These are phyloP conservation scores for Acrocephalus scirpaceus DNA, from an alignment of 2,797 vertebrate genomes.

Conservation along the genomic window DNA sequence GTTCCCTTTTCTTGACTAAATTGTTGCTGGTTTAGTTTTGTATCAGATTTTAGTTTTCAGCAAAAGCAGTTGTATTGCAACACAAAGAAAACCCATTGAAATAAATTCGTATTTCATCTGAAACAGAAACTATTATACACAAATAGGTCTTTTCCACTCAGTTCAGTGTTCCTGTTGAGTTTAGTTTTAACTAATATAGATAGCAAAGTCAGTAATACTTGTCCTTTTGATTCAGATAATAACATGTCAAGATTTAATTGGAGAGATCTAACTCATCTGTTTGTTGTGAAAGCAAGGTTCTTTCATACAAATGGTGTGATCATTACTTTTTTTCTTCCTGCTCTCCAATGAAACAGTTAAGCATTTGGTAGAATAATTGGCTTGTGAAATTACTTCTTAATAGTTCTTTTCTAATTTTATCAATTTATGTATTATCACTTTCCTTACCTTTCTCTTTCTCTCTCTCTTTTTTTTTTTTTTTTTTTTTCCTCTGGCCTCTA, in stretches of 20 bases:
- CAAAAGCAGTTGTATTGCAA: not conserved
- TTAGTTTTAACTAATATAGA: not conserved
- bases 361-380: not conserved
- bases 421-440: conserved; percentile 40
- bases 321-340: conserved; percentile 27
- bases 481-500: not conserved
- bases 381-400: conserved; percentile 34
- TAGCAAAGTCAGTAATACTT: not conserved
- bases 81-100: not conserved
- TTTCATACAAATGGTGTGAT: not conserved
- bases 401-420: conserved; percentile 27
- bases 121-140: not conserved
- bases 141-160: not conserved
- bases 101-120: not conserved
- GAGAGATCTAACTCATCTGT: conserved; percentile 31
- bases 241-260: conserved; percentile 46
- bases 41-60: conserved; percentile 3
- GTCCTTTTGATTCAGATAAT: not conserved
- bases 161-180: not conserved
- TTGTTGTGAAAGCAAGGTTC: conserved; percentile 42
- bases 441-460: not conserved
- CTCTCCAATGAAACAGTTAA: not conserved
- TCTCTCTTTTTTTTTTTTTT: not conserved
- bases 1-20: not conserved
- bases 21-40: not conserved